Evolutionary conservation across 2,888 invertebrate species (phyloP).

Genomic region (Phyllotreta cruciferae): DNA sequence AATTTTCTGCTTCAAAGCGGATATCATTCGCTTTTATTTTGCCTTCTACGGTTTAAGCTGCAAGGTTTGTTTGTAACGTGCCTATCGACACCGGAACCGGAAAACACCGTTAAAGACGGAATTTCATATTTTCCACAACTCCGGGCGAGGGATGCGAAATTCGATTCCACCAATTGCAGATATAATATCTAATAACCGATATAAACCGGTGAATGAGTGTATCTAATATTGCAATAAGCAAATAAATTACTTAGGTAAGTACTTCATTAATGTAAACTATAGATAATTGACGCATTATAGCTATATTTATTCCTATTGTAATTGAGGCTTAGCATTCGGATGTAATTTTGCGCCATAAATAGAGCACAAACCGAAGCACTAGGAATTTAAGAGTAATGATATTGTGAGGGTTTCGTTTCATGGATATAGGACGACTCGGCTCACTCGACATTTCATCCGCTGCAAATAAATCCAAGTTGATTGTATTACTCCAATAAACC

Average conservation of each 20-base stretch:
- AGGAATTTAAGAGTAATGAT: constrained; percentile 6
- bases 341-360: too few relatives aligned
- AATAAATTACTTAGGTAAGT: too few relatives aligned
- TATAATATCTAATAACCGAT: too few relatives aligned
- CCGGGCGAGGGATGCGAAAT: neutral
- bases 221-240: too few relatives aligned
- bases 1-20: constrained; percentile 26
- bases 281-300: too few relatives aligned
- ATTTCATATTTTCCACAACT: constrained; percentile 19
- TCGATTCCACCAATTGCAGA: too few relatives aligned
- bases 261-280: too few relatives aligned
- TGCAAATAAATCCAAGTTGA: constrained; percentile 19
- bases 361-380: constrained; percentile 4
- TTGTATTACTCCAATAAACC: constrained; percentile 30
- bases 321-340: too few relatives aligned
- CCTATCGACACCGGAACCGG: constrained; percentile 14
- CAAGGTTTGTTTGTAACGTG: constrained; percentile 12
- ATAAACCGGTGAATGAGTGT: too few relatives aligned
- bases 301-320: too few relatives aligned
- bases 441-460: constrained; percentile 1
- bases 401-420: constrained; percentile 3
- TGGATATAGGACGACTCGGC: constrained; percentile 5
- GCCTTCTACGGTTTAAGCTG: constrained; percentile 11
- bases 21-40: constrained; percentile 24
- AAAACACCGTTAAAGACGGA: constrained; percentile 9